Conservation (phyloP, 2,888 invertebrate species). For the Ctenicera cuprea region DNA sequence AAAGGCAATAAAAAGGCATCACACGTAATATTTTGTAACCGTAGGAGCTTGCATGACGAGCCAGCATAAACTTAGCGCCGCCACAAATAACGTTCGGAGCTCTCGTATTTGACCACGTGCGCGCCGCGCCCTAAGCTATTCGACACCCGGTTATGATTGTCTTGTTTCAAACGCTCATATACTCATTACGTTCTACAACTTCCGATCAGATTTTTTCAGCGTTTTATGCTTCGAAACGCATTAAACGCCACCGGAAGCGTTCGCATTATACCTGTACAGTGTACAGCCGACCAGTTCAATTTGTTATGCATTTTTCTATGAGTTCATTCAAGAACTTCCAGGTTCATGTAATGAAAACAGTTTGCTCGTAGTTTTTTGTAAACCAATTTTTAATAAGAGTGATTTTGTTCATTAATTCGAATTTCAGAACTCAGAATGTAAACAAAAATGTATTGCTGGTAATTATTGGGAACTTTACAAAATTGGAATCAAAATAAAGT, state of each 20-base stretch:
- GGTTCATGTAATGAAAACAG: neutral
- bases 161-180: conserved; percentile 59
- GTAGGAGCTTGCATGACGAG: conserved; percentile 46
- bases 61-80: conserved; percentile 47
- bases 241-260: conserved; percentile 60
- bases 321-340: neutral
- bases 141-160: conserved; percentile 50
- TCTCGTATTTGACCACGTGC: conserved; percentile 45
- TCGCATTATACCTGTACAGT: conserved; percentile 55
- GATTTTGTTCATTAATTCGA: too few species aligned
- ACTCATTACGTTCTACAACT: conserved; percentile 59
- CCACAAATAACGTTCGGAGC: conserved; percentile 46
- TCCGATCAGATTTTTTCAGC: conserved; percentile 59
- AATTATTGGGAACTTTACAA: too few species aligned
- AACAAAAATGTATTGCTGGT: too few species aligned
- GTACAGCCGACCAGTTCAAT: conserved; percentile 52
- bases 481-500: too few species aligned
- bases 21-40: conserved; percentile 39
- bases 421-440: too few species aligned
- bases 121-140: conserved; percentile 43
- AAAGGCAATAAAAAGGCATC: conserved; percentile 34
- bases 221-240: conserved; percentile 60
- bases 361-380: too few species aligned
- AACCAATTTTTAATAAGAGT: too few species aligned
- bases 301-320: neutral